A percentile compares a stretch with the other conserved stretches of the same genome.
Conservation (phyloP, 2,888 invertebrate species). For the Hermodice carunculata region DNA sequence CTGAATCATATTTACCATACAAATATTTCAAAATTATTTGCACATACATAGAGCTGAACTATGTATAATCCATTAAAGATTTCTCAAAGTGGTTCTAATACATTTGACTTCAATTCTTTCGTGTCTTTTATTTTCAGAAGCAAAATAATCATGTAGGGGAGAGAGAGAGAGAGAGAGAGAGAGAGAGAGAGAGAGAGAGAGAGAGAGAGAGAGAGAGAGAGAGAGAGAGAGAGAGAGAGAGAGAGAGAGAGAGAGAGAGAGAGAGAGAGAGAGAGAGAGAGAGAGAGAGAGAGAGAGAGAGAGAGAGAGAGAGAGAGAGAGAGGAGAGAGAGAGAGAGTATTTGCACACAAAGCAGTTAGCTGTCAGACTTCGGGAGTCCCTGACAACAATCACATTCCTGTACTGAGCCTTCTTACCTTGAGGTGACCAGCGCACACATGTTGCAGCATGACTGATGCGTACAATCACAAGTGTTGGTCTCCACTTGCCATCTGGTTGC, state of each 20-base stretch:
- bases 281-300: neutral
- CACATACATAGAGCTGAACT: too few species aligned
- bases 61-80: too few species aligned
- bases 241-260: neutral
- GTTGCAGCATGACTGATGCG: conserved; percentile 98
- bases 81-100: too few species aligned
- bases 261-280: neutral
- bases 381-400: too few species aligned
- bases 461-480: conserved; percentile 90
- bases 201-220: neutral
- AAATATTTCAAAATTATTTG: too few species aligned
- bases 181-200: neutral
- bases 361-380: too few species aligned
- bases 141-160: neutral
- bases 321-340: too few species aligned
- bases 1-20: too few species aligned
- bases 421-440: conserved; percentile 98
- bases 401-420: too few species aligned
- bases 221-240: neutral
- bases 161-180: neutral
- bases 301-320: neutral
- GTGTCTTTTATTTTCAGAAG: too few species aligned
- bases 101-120: too few species aligned
- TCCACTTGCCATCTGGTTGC: conserved; percentile 87
- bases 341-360: too few species aligned